Base-by-base conservation (phyloP, 2,797 vertebrate species). In the Anomalospiza imberbis region DNA sequence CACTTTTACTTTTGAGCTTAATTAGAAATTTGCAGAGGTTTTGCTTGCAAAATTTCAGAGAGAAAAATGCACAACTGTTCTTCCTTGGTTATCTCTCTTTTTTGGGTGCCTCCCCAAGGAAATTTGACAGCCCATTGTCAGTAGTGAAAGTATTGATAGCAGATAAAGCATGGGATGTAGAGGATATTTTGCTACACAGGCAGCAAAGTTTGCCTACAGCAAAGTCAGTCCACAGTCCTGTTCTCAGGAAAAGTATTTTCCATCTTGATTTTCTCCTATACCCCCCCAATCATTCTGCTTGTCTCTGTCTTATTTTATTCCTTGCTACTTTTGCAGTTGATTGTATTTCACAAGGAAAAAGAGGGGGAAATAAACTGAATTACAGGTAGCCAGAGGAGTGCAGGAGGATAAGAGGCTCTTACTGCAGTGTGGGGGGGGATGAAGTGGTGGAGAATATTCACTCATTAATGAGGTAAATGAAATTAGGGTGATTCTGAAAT, bases 381-480 rank as follows among this genome's bases (percentile, higher is more conserved):
- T 93, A 74, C 2, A 82, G 50, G 60, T 60, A 63, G 85, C 80
- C 72, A 72, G 87, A 90, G 85, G 57, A 80, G 85, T 74, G 86
- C 77, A 85, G 61, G 80, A 91, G 87, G 89, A 82, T 88, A 82
- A 92, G 81, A 96, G 80, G 73, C 91, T 96, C 91, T 93, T 88
- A 83, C 12, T 93, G 93, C 87, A 93, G 6, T 61, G 65, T 34
- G 57, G 62, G 38, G 76, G 76, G 73, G 79, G 73, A 38, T 93
- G 91, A 93, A 92, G 74, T 79, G 51, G 58, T 60, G 55, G 77
- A 94, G 57, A 76, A 80, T 91, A 92, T 88, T 88, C 92, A 55
- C 94, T 97, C 92, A 89, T 96, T 96, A 96, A 95, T 67, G 60
- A 97, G 82, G 54, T 76, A 82, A 84, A 93, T 94, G 91, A 82